Evolutionary conservation across 2,113 vertebrate genomes (phyloP).

Genomic region (Callipepla squamata): DNA sequence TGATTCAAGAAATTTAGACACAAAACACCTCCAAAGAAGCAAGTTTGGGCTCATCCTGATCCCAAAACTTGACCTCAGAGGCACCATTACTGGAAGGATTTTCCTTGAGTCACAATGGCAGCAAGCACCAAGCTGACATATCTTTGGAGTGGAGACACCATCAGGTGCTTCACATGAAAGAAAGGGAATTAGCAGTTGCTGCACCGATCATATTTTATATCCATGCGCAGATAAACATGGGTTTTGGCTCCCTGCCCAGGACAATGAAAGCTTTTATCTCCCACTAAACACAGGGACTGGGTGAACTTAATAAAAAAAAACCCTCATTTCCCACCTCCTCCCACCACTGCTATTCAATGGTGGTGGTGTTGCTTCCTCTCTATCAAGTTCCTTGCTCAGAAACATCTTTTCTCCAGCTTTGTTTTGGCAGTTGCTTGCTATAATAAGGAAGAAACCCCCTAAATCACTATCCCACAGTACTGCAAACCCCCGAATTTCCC

Average conservation of each 20-base stretch:
- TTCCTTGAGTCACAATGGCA: accelerated
- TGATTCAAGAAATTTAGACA: accelerated
- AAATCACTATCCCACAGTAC: not conserved
- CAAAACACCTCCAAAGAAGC: accelerated
- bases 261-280: not conserved
- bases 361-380: not conserved
- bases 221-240: not conserved
- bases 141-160: accelerated
- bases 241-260: conserved; percentile 31
- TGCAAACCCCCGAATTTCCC: not conserved
- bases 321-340: not conserved
- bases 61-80: accelerated
- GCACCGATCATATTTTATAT: not conserved
- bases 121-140: not conserved
- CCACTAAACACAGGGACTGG: not conserved
- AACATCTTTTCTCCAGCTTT: not conserved
- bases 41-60: not conserved
- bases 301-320: not conserved
- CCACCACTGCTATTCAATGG: not conserved
- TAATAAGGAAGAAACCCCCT: not conserved
- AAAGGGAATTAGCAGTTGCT: not conserved
- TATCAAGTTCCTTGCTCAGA: not conserved
- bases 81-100: not conserved
- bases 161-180: accelerated
- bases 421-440: not conserved